Evolutionary conservation across 2,888 invertebrate genomes (phyloP).

Genomic region (Chymomyza amoena): DNA sequence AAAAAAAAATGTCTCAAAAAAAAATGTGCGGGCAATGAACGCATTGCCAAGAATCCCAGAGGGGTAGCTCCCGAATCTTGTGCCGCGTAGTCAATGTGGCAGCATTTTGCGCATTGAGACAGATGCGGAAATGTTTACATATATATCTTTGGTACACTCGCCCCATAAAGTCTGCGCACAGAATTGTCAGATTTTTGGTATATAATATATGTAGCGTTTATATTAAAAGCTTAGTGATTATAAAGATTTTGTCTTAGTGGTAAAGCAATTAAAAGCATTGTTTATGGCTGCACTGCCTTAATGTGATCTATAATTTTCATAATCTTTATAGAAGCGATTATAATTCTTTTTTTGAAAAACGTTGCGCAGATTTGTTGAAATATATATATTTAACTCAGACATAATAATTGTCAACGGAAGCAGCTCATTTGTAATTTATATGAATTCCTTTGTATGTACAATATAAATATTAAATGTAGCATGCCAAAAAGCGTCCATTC

Average conservation of each 20-base stretch:
- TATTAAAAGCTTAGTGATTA: not conserved
- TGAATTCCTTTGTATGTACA: not conserved
- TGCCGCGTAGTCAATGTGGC: conserved; percentile 22
- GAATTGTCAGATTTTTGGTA: not conserved
- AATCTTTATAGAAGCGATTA: not conserved
- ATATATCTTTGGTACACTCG: not conserved
- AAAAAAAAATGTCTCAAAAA: conserved; percentile 18
- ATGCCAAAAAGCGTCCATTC: conserved; percentile 27
- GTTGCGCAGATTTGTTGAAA: not conserved
- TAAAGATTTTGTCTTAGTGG: not conserved
- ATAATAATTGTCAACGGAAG: conserved; percentile 64
- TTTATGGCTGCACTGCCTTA: not conserved
- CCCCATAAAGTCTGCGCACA: not conserved
- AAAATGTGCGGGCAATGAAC: conserved; percentile 9
- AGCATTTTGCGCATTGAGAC: conserved; percentile 14
- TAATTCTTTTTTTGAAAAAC: not conserved
- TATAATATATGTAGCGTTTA: not conserved
- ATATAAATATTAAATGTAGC: conserved; percentile 48
- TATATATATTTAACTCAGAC: conserved; percentile 13
- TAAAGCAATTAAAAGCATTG: not conserved
- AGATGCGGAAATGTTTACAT: conserved; percentile 1
- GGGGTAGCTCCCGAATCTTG: not conserved
- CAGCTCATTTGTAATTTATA: conserved; percentile 69
- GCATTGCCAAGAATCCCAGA: conserved; percentile 9
- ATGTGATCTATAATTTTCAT: not conserved